Evolutionary conservation across 2,888 invertebrate species (phyloP).

Genomic region (Theretra japonica): DNA sequence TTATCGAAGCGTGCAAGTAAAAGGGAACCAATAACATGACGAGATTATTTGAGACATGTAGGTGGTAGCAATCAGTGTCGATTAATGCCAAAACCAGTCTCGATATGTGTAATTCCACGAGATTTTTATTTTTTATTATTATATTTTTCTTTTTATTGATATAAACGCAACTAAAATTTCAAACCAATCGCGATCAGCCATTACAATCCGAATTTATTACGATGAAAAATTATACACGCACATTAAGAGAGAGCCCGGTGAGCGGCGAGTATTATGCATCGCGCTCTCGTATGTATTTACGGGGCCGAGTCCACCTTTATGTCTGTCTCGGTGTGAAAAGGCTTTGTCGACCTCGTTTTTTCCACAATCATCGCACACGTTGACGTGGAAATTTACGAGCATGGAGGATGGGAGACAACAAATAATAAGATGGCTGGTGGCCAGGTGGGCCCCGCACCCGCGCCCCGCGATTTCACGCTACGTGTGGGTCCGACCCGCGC

Average conservation of each 20-base stretch:
- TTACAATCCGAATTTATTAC: conserved; percentile 83
- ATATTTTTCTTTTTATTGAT: conserved; percentile 57
- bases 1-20: conserved; percentile 63
- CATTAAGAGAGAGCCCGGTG: conserved; percentile 54
- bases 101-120: conserved; percentile 57
- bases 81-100: conserved; percentile 70
- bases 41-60: conserved; percentile 57
- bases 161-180: conserved; percentile 72
- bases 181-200: conserved; percentile 77
- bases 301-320: conserved; percentile 65
- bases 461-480: conserved; percentile 81
- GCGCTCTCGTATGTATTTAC: conserved; percentile 67
- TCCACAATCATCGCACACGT: conserved; percentile 82
- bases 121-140: conserved; percentile 49
- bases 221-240: conserved; percentile 81
- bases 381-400: conserved; percentile 84
- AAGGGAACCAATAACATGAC: conserved; percentile 61
- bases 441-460: conserved; percentile 78
- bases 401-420: conserved; percentile 82
- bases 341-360: conserved; percentile 78
- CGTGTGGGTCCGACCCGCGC: conserved; percentile 73
- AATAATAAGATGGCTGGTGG: conserved; percentile 77
- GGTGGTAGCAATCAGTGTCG: conserved; percentile 66
- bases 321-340: conserved; percentile 77
- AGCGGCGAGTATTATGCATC: conserved; percentile 54